Base-by-base conservation (phyloP, 2,888 invertebrate species). In the Synergus japonicus region DNA sequence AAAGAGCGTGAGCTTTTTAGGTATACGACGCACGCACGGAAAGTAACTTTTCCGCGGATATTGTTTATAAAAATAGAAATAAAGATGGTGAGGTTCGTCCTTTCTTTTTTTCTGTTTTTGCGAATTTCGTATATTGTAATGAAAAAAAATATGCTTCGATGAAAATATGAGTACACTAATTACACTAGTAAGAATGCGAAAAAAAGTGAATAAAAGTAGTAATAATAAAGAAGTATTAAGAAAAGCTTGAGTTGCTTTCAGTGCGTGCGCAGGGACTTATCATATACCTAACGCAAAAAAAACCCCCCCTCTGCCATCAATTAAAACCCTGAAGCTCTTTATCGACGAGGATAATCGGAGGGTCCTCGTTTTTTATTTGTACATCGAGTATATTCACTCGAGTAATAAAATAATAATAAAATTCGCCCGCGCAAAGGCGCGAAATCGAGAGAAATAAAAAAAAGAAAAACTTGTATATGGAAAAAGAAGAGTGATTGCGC, bases 81-180 rank as follows among this genome's bases (percentile, higher is more conserved):
- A 78, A 46, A 77, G 67, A 73, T 80, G 46, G 63, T 76, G 76
- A 78, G 78, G 67, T 63, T 65, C 65, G 63, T 46, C 78, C 41
- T 49, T 54, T 73, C 22, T 22, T 22, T 22, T 22, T 22, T 22
- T 22, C 22, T 22, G 22, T 37, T 41, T 1, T 29, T 29, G 18
- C 15, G 54, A 73, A 37, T 73, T 73, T 67, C 10, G 7, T 44
- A 22, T 5, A 22, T 5, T 29, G 22, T 29, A 46, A 46, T 67
- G 22, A 22, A 67, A 44, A 44, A 66, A 46, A 18, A 44, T 18
- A 44, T 67, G 67, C 67, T 67, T 44, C 18, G 43, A 44, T 43
- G 8, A 67, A 67, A 12, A 69, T 12, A 41, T n/a, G 29, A 8
- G 15, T 41, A 29, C 44, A 49, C 37, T 46, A 29, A 29, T 22